These are phyloP conservation scores for Zygaena filipendulae DNA, from an alignment of 2,888 invertebrate genomes.

Conservation along the genomic window DNA sequence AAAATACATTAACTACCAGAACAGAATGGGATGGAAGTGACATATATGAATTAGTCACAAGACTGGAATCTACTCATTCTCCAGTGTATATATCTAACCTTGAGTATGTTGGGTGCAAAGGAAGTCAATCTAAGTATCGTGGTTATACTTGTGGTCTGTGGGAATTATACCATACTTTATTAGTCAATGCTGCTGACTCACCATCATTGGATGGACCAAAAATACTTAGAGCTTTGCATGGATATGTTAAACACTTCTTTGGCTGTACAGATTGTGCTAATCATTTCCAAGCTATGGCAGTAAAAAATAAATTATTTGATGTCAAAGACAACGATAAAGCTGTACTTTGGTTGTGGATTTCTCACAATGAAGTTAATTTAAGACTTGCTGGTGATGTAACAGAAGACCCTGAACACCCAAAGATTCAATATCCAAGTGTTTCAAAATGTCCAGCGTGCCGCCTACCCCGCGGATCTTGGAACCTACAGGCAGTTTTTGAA, in stretches of 20 bases:
- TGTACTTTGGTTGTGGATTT: conserved; percentile 93
- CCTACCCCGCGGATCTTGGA: conserved; percentile 68
- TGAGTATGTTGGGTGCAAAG: conserved; percentile 83
- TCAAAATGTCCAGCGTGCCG: conserved; percentile 77
- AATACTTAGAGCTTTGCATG: conserved; percentile 85
- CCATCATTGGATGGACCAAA: conserved; percentile 69
- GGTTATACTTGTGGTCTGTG: conserved; percentile 97
- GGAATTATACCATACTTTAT: conserved; percentile 93
- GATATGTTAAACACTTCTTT: conserved; percentile 92
- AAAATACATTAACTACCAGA: conserved; percentile 56
- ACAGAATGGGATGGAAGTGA: conserved; percentile 68
- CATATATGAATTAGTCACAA: conserved; percentile 65
- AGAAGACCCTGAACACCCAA: conserved; percentile 91
- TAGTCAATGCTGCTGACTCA: conserved; percentile 76
- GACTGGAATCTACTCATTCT: conserved; percentile 60
- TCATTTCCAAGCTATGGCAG: conserved; percentile 91
- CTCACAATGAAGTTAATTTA: conserved; percentile 93
- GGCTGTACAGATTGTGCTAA: conserved; percentile 91
- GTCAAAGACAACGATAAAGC: conserved; percentile 78
- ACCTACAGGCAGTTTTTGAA: conserved; percentile 69
- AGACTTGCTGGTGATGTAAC: conserved; percentile 86
- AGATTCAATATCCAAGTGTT: conserved; percentile 86
- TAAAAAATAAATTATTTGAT: conserved; percentile 73
- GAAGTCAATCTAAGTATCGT: conserved; percentile 78
- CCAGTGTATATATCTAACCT: conserved; percentile 64